Conservation (phyloP, 2,113 vertebrate species). For the Dunckerocampus dactyliophorus region DNA sequence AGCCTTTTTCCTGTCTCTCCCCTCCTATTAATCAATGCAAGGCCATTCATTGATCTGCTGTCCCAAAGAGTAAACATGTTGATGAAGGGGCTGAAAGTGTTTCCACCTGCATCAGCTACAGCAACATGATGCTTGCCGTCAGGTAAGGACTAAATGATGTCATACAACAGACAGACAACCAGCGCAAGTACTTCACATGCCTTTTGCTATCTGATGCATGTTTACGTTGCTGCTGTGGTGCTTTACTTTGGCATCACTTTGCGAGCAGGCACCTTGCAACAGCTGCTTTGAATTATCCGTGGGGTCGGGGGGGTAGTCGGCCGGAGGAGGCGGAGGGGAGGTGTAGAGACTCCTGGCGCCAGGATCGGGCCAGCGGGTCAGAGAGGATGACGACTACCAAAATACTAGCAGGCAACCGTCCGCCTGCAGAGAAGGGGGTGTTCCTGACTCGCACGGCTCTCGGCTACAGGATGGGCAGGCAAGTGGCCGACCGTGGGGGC, state of each 20-base stretch:
- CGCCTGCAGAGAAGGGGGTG: constrained; percentile 62
- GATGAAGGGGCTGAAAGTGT: neutral
- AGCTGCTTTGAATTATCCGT: constrained; percentile 74
- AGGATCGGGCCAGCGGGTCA: constrained; percentile 75
- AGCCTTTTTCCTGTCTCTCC: constrained; percentile 4
- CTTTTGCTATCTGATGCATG: neutral
- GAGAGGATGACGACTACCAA: constrained; percentile 75
- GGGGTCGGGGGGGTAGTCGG: constrained; percentile 50
- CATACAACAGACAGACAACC: neutral
- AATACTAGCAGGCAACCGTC: constrained; percentile 72
- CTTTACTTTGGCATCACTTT: constrained; percentile 4
- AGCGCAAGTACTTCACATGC: neutral
- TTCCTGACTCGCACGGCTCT: constrained; percentile 63
- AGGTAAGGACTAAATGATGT: neutral
- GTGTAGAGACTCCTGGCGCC: constrained; percentile 73
- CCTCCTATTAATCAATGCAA: constrained; percentile 32
- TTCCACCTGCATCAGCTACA: constrained; percentile 1
- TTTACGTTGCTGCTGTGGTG: neutral
- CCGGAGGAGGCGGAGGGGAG: constrained; percentile 47
- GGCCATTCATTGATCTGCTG: constrained; percentile 8
- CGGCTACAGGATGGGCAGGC: constrained; percentile 67
- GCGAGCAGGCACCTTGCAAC: constrained; percentile 70
- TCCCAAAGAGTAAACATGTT: no score
- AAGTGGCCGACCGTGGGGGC: constrained; percentile 32
- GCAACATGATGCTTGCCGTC: neutral